A percentile compares a stretch with the other conserved stretches of the same genome.
Conservation (phyloP, 2,888 invertebrate species). For the Kuschelorhynchus macadamiae region DNA sequence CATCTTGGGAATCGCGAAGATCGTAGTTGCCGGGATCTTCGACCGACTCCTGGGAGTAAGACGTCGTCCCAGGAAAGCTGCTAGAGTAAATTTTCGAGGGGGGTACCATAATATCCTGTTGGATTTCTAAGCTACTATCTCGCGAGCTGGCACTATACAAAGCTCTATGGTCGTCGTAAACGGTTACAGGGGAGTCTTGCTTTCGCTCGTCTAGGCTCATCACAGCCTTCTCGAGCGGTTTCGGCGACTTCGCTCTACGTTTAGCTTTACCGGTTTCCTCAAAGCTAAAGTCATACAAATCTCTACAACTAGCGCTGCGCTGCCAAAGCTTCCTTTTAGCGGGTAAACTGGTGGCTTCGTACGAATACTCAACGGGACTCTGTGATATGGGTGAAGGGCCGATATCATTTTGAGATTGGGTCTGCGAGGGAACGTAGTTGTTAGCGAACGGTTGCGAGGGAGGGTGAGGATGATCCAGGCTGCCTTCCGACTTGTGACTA, state of each 20-base stretch:
- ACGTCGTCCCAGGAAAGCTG: slow-evolving; percentile 86
- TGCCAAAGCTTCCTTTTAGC: slow-evolving; percentile 76
- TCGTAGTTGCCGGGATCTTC: slow-evolving; percentile 77
- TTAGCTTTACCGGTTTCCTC: slow-evolving; percentile 79
- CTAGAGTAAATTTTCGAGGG: slow-evolving; percentile 86
- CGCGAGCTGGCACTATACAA: slow-evolving; percentile 76
- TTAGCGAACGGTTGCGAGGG: slow-evolving; percentile 55
- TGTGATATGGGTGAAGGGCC: slow-evolving; percentile 53
- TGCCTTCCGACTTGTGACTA: slow-evolving; percentile 72
- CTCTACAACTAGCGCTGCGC: slow-evolving; percentile 86
- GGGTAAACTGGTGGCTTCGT: slow-evolving; percentile 60
- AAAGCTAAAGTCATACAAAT: slow-evolving; percentile 83
- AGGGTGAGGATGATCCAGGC: slow-evolving; percentile 66
- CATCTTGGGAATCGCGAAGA: slow-evolving; percentile 83
- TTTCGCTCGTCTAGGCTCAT: slow-evolving; percentile 67
- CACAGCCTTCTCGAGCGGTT: slow-evolving; percentile 65
- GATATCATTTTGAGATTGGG: slow-evolving; percentile 68
- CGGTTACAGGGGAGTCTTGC: slow-evolving; percentile 79
- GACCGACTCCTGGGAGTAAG: slow-evolving; percentile 76
- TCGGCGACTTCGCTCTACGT: slow-evolving; percentile 71
- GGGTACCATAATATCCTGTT: slow-evolving; percentile 76
- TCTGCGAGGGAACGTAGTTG: slow-evolving; percentile 65
- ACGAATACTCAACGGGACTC: slow-evolving; percentile 50
- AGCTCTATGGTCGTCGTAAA: slow-evolving; percentile 79
- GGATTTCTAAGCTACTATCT: slow-evolving; percentile 75